Evolutionary conservation across 2,888 invertebrate genomes (phyloP).

Genomic region (Cataglyphis albicans): DNA sequence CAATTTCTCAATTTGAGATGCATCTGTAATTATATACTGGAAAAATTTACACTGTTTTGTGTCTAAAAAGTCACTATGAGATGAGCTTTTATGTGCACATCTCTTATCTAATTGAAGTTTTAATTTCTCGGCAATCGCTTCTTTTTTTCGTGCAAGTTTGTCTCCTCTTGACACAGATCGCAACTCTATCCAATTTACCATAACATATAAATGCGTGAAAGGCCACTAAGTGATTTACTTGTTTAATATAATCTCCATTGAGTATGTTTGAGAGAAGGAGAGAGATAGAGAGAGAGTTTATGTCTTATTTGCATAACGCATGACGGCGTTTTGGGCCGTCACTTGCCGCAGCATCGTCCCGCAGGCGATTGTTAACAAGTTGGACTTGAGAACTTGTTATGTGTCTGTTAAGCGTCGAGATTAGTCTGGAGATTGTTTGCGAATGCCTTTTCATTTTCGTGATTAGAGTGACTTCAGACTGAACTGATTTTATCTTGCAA

Average conservation of each 20-base stretch:
- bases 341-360: slow-evolving; percentile 50
- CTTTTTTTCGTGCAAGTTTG: background rate
- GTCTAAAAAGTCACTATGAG: background rate
- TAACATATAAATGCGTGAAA: slow-evolving; percentile 68
- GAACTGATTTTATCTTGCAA: background rate
- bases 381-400: slow-evolving; percentile 63
- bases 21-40: background rate
- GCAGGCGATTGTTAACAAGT: slow-evolving; percentile 67
- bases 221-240: slow-evolving; percentile 76
- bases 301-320: slow-evolving; percentile 78
- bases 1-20: background rate
- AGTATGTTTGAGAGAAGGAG: slow-evolving; percentile 63
- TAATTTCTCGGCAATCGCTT: background rate
- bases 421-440: slow-evolving; percentile 41
- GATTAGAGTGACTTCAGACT: background rate
- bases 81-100: background rate
- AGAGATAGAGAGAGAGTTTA: slow-evolving; percentile 63
- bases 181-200: slow-evolving; percentile 3
- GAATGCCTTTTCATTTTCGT: slow-evolving; percentile 45
- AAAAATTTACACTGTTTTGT: background rate
- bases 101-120: background rate
- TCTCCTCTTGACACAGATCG: slow-evolving; percentile 8
- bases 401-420: slow-evolving; percentile 43
- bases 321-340: slow-evolving; percentile 60
- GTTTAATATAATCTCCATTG: slow-evolving; percentile 80